Conservation (phyloP, 2,888 invertebrate genomes). For the Tuberolachnus salignus region DNA sequence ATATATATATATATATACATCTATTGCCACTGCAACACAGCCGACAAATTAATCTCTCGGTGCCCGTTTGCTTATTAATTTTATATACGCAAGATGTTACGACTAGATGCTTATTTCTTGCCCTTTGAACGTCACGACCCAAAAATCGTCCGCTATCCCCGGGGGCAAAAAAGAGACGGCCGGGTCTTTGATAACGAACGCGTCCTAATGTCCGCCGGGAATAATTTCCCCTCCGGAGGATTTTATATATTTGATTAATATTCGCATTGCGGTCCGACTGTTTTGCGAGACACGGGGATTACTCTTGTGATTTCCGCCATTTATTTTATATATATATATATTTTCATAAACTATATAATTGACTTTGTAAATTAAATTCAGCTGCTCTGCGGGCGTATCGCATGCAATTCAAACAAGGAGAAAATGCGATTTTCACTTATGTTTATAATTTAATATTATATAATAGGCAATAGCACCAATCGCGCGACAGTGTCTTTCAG, state of each 20-base stretch:
- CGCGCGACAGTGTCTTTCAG: no score
- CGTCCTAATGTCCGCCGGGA: background rate
- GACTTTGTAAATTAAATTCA: no score
- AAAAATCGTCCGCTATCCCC: slow-evolving; percentile 7
- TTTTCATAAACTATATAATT: no score
- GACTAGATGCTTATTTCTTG: background rate
- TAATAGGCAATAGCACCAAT: no score
- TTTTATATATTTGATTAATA: slow-evolving; percentile 37
- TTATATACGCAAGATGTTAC: background rate
- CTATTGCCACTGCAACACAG: background rate
- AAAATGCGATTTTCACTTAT: no score
- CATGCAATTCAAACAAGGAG: no score
- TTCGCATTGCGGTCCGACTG: background rate
- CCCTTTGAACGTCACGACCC: background rate
- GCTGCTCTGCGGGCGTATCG: no score
- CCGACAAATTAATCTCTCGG: background rate
- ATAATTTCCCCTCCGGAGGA: slow-evolving; percentile 2
- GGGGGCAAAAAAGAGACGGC: background rate
- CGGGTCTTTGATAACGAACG: slow-evolving; percentile 15
- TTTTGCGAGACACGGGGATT: no score
- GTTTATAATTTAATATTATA: no score
- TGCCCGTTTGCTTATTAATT: background rate
- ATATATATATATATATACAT: no score
- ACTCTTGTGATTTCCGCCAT: no score
- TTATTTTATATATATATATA: no score